Conservation (phyloP, 2,113 vertebrate species). For the Aplodontia rufa region DNA sequence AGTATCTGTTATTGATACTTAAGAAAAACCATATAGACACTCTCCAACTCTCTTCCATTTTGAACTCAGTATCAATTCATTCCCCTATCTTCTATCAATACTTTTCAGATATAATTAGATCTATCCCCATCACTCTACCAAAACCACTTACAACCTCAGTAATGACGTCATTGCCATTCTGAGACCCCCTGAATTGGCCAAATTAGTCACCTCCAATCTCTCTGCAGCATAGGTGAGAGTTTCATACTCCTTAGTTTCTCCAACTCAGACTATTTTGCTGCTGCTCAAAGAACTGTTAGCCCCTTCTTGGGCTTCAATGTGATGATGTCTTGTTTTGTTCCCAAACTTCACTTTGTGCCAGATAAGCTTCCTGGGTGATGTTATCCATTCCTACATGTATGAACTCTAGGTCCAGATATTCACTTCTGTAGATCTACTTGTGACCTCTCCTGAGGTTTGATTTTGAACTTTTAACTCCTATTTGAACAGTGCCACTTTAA, state of each 20-base stretch:
- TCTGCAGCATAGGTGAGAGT: neutral
- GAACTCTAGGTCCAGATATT: neutral
- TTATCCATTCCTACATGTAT: neutral
- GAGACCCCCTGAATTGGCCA: neutral
- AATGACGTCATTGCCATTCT: neutral
- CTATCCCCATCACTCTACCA: neutral
- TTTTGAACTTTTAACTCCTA: constrained; percentile 38
- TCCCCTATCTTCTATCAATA: neutral
- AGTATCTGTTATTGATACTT: neutral
- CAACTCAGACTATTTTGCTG: neutral
- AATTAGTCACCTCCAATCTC: neutral
- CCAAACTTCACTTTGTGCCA: neutral
- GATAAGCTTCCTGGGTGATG: neutral
- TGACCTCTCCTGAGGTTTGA: constrained; percentile 12
- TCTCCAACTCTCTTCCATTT: neutral
- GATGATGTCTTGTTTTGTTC: neutral
- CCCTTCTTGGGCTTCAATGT: neutral
- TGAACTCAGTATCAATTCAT: neutral
- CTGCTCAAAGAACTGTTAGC: neutral
- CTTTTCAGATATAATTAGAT: neutral
- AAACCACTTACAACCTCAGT: constrained; percentile 30
- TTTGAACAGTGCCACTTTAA: neutral
- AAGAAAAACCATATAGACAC: neutral
- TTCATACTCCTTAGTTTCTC: neutral
- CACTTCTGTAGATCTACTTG: neutral